Conservation (phyloP, 2,797 vertebrate species). For the Rachycentron canadum region DNA sequence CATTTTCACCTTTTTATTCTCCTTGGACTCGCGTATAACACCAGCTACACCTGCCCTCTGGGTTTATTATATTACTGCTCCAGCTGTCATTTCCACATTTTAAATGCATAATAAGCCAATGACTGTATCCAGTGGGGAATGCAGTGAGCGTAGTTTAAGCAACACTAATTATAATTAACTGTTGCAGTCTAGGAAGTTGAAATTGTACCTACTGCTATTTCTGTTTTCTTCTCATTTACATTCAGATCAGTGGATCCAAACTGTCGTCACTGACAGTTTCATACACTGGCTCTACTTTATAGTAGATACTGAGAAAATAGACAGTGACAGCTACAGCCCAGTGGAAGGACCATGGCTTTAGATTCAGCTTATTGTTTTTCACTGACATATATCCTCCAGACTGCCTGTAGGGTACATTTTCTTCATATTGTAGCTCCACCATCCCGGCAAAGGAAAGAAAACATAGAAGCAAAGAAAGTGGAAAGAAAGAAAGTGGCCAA, state of each 20-base stretch:
- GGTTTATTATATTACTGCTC: slow-evolving; percentile 8
- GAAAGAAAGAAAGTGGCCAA: not conserved
- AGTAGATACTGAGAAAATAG: slow-evolving; percentile 1
- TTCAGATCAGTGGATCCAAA: not conserved
- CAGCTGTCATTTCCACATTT: slow-evolving; percentile 18
- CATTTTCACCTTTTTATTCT: not conserved
- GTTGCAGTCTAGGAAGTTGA: slow-evolving; percentile 6
- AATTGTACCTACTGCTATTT: not conserved
- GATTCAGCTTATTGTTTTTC: not conserved
- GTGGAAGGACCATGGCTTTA: not conserved
- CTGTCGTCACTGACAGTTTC: not conserved
- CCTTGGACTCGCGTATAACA: not conserved
- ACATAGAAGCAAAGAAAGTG: not conserved
- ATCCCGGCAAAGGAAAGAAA: not conserved
- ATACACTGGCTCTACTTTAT: not conserved
- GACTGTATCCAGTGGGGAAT: slow-evolving; percentile 4
- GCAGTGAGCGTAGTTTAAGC: not conserved
- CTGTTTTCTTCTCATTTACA: not conserved
- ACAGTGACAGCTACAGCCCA: not conserved
- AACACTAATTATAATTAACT: not conserved
- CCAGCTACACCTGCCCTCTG: not conserved
- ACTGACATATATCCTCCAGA: not conserved
- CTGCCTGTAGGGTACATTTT: not conserved
- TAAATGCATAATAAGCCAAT: slow-evolving; percentile 31
- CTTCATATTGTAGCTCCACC: not conserved